Conservation (phyloP, 2,888 invertebrate species). For the Ametastegia equiseti region DNA sequence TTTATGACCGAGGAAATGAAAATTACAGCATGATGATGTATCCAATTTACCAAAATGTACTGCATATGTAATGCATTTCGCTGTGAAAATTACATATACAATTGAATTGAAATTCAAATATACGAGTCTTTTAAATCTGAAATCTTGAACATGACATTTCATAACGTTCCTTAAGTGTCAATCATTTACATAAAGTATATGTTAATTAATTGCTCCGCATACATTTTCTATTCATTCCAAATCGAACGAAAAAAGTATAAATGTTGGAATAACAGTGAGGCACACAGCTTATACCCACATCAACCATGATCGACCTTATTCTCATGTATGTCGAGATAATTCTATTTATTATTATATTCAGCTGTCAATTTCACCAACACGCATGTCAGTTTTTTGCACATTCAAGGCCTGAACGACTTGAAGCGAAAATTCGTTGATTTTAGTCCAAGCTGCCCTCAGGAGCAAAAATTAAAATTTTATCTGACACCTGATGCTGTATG, state of each 20-base stretch:
- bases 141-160: too few relatives aligned
- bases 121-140: too few relatives aligned
- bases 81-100: too few relatives aligned
- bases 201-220: background rate
- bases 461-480: background rate
- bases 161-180: too few relatives aligned
- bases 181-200: background rate
- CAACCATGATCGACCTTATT: background rate
- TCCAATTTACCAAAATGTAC: too few relatives aligned
- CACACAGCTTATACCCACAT: background rate
- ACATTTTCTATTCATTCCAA: too few relatives aligned
- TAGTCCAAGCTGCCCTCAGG: background rate
- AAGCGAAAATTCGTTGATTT: background rate
- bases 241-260: background rate
- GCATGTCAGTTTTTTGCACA: background rate
- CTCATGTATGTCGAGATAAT: background rate
- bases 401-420: background rate
- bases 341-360: background rate
- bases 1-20: too few relatives aligned
- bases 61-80: too few relatives aligned
- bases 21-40: too few relatives aligned
- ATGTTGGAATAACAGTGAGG: background rate
- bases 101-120: too few relatives aligned
- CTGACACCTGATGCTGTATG: background rate
- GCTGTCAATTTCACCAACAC: background rate